Evolutionary conservation across 1,140 invertebrate genomes (phyloP).

Genomic region (Sminthurinus signatus): DNA sequence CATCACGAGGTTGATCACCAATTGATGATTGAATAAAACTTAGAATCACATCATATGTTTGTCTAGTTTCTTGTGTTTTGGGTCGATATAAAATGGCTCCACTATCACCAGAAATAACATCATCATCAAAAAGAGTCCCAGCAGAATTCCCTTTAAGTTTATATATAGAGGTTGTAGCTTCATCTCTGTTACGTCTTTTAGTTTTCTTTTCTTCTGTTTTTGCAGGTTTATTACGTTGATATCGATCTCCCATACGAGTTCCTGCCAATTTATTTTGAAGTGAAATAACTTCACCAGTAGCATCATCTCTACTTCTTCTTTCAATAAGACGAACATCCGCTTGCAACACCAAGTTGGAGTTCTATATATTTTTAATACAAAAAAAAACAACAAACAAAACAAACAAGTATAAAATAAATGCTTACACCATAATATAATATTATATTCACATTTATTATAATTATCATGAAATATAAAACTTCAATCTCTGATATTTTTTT

Average conservation of each 20-base stretch:
- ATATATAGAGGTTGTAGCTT: slow-evolving; percentile 83
- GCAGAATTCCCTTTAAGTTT: slow-evolving; percentile 62
- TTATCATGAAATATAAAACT: no score
- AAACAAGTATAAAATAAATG: no score
- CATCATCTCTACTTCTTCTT: slow-evolving; percentile 92
- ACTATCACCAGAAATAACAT: slow-evolving; percentile 61
- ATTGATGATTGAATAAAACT: slow-evolving; percentile 96
- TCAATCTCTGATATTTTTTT: no score
- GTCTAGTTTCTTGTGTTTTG: slow-evolving; percentile 93
- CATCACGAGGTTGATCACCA: slow-evolving; percentile 76
- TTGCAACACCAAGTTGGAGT: slow-evolving; percentile 97
- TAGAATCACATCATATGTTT: slow-evolving; percentile 92
- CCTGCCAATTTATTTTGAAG: slow-evolving; percentile 86
- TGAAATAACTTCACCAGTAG: slow-evolving; percentile 96
- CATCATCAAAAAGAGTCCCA: slow-evolving; percentile 21
- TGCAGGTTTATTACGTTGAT: slow-evolving; percentile 77
- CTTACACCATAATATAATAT: no score
- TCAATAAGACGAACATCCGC: slow-evolving; percentile 97
- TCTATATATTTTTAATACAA: no score
- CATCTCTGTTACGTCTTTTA: slow-evolving; percentile 81
- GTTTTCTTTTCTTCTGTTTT: slow-evolving; percentile 85
- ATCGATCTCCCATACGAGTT: slow-evolving; percentile 91
- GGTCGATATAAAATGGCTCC: slow-evolving; percentile 90
- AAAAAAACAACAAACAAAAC: not conserved
- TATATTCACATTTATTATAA: no score